phyloP scores from a whole-genome alignment of 2,888 invertebrate genomes.

The Oscheius sp. region DNA sequence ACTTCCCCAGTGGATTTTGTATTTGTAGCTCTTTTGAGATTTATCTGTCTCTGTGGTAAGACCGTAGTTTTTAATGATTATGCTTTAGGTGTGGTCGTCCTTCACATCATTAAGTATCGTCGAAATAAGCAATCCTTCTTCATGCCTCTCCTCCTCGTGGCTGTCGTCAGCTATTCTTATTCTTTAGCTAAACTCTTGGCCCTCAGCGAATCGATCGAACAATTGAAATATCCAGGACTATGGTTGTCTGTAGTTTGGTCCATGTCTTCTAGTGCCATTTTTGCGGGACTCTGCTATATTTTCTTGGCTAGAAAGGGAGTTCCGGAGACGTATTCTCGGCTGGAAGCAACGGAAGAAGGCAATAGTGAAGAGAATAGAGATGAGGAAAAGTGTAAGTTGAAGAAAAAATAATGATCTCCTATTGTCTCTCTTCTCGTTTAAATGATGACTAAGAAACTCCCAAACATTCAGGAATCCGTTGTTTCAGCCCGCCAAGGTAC shows the following conservation, averaged over 20 bases:
- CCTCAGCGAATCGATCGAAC: constrained; percentile 54
- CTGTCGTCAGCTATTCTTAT: constrained; percentile 48
- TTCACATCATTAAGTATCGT: neutral
- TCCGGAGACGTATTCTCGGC: neutral
- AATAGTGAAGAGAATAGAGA: neutral
- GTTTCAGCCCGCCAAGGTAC: constrained; percentile 16
- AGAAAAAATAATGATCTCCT: too few species aligned
- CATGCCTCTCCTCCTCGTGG: constrained; percentile 30
- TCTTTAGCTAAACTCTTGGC: constrained; percentile 61
- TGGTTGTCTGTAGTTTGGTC: constrained; percentile 54
- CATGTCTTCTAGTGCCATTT: constrained; percentile 31
- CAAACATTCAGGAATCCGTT: too few species aligned
- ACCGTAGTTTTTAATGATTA: neutral
- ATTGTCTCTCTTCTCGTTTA: neutral
- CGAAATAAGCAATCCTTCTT: constrained; percentile 4
- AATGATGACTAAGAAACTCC: neutral
- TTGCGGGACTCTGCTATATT: constrained; percentile 40
- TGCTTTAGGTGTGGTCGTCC: neutral
- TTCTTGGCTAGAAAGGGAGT: constrained; percentile 38
- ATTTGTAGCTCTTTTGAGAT: constrained; percentile 15
- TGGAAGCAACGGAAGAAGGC: neutral
- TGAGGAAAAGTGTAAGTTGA: too few species aligned
- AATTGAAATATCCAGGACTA: constrained; percentile 53
- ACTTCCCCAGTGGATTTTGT: constrained; percentile 38
- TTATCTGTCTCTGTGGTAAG: constrained; percentile 13